Evolutionary conservation across 2,113 vertebrate genomes (phyloP), one percentile per base, ranked within the genome.

Genomic region (Pandion haliaetus): DNA sequence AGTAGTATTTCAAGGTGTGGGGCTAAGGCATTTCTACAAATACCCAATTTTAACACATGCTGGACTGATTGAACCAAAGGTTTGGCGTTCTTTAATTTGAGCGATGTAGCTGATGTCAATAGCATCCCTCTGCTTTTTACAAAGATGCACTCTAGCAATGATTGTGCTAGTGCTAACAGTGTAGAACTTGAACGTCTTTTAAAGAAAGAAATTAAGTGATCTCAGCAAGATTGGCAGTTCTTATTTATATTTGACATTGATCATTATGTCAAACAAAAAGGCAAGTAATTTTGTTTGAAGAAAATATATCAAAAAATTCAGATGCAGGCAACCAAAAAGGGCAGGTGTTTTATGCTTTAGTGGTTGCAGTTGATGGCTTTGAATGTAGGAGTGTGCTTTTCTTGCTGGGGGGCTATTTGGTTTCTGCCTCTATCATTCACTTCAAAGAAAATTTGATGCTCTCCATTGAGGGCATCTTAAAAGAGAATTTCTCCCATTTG

Each of bases 381-480:
- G 28, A 86, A 40, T 65, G n/a, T 23, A 74, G 69, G 65, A 80
- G 67, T 63, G 77, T 83, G 20, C 42, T 74, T 81, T 77, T 85
- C 63, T 90, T 93, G 79, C 76, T 93, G 69, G 63, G 61, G 58
- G 76, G 47, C 44, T 92, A 32, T 88, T 88, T 71, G 57, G 72
- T 40, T 93, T 93, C 82, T 88, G 59, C 80, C 55, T 52, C 57
- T 61, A 40, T 88, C 59, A 18, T 84, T 86, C 76, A 90, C 65
- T 92, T 90, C 80, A 92, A 83, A 94, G 90, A 88, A 59, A 36
- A 76, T 61, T 76, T 58, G 59, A 92, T 86, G 88, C 72, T 87
- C 36, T 93, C 69, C 58, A 45, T 9, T 71, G 55, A 74, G 40
- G 58, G 49, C 18, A 21, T 57, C 38, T 86, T 90, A 45, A 80